Evolutionary conservation across 2,113 vertebrate species (phyloP).

Genomic region (Peucedramus taeniatus): DNA sequence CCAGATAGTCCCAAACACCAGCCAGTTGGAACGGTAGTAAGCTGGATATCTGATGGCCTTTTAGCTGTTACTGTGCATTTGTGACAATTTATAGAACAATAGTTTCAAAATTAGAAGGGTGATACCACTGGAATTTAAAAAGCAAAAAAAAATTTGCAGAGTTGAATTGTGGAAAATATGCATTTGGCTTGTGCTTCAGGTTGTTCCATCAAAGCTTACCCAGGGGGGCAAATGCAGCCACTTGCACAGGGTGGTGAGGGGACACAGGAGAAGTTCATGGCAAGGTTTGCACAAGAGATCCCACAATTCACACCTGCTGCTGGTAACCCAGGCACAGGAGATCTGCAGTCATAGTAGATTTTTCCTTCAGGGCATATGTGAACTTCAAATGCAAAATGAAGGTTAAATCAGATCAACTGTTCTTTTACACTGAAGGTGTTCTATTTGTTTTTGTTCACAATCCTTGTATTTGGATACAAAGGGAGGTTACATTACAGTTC

Average conservation of each 20-base stretch:
- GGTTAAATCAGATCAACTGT: not conserved
- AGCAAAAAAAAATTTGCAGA: not conserved
- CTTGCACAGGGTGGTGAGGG: constrained; percentile 90
- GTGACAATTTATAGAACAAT: not conserved
- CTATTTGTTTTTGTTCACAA: not conserved
- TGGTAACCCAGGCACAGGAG: constrained; percentile 80
- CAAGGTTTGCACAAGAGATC: constrained; percentile 89
- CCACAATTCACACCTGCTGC: constrained; percentile 86
- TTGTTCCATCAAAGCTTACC: constrained; percentile 75
- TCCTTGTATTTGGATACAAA: not conserved
- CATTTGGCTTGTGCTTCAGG: not conserved
- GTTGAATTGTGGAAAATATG: not conserved
- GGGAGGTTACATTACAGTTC: not conserved
- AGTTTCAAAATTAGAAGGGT: constrained; percentile 8
- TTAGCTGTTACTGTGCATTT: not conserved
- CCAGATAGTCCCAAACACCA: not conserved
- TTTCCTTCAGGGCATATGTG: constrained; percentile 87
- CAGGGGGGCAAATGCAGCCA: constrained; percentile 89
- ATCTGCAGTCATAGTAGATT: constrained; percentile 90
- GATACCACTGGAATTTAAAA: constrained; percentile 1
- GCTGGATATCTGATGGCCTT: not conserved
- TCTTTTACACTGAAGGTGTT: not conserved
- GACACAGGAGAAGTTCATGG: constrained; percentile 96
- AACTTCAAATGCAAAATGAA: constrained; percentile 69
- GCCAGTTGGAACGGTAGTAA: not conserved